Evolutionary conservation across 2,113 vertebrate species (phyloP).

Genomic region (Rousettus leschenaultii): DNA sequence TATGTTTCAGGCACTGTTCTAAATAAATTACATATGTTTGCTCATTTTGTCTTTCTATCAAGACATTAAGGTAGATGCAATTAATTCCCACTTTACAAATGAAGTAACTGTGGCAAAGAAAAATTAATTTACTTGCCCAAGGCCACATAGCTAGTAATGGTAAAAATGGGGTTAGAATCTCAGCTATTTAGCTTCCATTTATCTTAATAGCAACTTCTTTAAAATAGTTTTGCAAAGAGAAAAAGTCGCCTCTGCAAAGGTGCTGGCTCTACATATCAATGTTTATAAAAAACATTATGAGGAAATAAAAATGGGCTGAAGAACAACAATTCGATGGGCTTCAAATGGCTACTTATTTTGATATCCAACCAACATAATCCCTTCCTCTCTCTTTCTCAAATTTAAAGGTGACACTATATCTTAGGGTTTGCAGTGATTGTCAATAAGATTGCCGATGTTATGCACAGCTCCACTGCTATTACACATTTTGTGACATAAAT

Average conservation of each 20-base stretch:
- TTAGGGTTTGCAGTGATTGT: background rate
- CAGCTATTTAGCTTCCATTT: background rate
- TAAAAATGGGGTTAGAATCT: background rate
- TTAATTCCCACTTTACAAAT: background rate
- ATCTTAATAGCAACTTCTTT: background rate
- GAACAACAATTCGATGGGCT: background rate
- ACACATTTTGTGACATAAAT: background rate
- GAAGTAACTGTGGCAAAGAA: background rate
- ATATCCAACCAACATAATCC: background rate
- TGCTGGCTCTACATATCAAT: background rate
- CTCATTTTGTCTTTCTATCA: constrained; percentile 7
- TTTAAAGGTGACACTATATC: background rate
- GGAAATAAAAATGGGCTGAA: background rate
- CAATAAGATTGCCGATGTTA: background rate
- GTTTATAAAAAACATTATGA: background rate
- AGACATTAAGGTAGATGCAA: background rate
- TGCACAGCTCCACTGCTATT: background rate
- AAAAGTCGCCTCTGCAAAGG: background rate
- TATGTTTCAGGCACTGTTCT: background rate
- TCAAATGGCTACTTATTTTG: background rate
- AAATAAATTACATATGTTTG: background rate
- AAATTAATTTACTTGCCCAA: background rate
- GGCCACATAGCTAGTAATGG: background rate
- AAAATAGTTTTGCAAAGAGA: background rate
- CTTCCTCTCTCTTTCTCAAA: background rate